phyloP scores from a whole-genome alignment of 2,797 vertebrate species.

The Anas georgica region DNA sequence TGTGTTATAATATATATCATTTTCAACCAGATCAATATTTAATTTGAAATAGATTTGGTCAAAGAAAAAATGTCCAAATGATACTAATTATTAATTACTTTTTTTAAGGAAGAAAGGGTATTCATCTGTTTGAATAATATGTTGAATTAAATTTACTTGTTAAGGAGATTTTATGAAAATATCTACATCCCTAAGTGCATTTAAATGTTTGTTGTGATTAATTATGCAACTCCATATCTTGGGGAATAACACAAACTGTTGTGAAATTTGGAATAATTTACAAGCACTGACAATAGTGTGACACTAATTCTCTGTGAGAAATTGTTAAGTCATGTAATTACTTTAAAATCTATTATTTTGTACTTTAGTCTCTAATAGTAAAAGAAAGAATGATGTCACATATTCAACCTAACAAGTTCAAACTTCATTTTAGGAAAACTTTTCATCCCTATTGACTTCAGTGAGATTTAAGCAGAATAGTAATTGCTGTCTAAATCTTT shows the following conservation, averaged over 20 bases:
- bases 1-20: background rate
- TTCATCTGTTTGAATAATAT: background rate
- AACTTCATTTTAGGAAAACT: background rate
- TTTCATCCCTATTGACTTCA: background rate
- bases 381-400: background rate
- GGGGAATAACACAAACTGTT: background rate
- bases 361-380: background rate
- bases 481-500: background rate
- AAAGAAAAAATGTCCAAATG: background rate
- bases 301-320: background rate
- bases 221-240: background rate
- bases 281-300: background rate
- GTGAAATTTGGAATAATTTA: background rate
- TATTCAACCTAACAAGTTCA: background rate
- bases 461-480: background rate
- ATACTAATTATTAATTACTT: background rate
- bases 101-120: background rate
- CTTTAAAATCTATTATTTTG: constrained; percentile 2
- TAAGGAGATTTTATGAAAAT: background rate
- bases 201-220: background rate
- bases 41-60: background rate
- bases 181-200: background rate
- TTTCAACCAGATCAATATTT: background rate
- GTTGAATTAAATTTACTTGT: background rate
- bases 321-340: background rate